phyloP scores from a whole-genome alignment of 2,888 invertebrate species.

The Drosophila anomalipes region DNA sequence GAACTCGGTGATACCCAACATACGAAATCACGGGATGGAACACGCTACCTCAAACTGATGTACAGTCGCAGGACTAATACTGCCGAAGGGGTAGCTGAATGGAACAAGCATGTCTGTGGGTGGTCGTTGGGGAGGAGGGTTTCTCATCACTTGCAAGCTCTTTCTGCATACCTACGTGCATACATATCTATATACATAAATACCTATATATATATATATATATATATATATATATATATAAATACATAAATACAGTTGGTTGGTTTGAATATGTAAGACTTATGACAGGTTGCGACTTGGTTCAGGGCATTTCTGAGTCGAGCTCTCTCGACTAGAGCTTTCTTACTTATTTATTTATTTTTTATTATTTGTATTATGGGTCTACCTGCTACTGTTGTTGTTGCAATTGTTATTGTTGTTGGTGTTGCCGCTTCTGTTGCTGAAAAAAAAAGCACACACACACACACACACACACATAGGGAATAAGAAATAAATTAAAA shows the following conservation, averaged over 20 bases:
- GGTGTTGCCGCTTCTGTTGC: not conserved
- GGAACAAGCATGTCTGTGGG: not conserved
- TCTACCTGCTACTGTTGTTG: not conserved
- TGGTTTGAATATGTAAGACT: not conserved
- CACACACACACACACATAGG: not conserved
- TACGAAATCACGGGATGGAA: not conserved
- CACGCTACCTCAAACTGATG: not conserved
- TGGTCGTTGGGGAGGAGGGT: not conserved
- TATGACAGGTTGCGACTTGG: not conserved
- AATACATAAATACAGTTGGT: not conserved
- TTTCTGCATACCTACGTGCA: not conserved
- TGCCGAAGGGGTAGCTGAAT: not conserved
- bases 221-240: not conserved
- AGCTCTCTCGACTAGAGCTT: not conserved
- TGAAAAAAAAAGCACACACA: not conserved
- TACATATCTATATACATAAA: not conserved
- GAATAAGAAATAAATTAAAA: conserved; percentile 1
- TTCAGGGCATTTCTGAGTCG: not conserved
- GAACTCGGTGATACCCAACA: not conserved
- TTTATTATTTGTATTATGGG: conserved; percentile 1
- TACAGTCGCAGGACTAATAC: not conserved
- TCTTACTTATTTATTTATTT: not conserved
- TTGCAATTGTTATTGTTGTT: not conserved
- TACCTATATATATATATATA: not conserved
- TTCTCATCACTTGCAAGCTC: not conserved